Evolutionary conservation across 2,797 vertebrate species (phyloP).

Genomic region (Lutjanus campechanus): DNA sequence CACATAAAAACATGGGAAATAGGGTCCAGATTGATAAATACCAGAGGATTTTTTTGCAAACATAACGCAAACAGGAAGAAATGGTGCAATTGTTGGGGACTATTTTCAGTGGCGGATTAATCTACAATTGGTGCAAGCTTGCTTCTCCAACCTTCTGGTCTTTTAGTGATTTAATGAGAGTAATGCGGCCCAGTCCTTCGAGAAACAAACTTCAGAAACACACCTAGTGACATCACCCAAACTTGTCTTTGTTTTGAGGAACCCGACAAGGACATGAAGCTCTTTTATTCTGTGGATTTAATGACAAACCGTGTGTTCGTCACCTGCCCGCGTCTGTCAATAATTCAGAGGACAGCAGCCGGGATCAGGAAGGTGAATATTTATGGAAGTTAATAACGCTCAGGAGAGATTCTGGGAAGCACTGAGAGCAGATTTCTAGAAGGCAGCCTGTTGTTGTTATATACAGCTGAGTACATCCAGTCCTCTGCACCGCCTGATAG

Average conservation of each 20-base stretch:
- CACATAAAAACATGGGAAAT: too few species aligned
- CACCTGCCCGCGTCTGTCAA: neutral
- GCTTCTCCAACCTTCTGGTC: too few species aligned
- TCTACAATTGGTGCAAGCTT: too few species aligned
- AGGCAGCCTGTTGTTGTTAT: conserved; percentile 8
- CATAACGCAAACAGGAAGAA: too few species aligned
- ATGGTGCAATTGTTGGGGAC: too few species aligned
- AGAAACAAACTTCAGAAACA: too few species aligned
- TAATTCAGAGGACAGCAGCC: conserved; percentile 16
- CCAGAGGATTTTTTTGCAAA: too few species aligned
- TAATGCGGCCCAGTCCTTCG: too few species aligned
- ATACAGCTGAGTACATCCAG: neutral
- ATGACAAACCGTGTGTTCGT: neutral
- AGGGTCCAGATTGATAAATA: too few species aligned
- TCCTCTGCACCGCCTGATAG: neutral
- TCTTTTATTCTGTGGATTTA: neutral
- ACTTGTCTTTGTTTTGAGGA: neutral
- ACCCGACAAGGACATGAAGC: neutral
- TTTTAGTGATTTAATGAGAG: too few species aligned
- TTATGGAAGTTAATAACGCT: neutral
- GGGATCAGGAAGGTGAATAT: conserved; percentile 9
- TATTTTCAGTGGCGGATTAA: too few species aligned
- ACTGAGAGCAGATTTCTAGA: conserved; percentile 23
- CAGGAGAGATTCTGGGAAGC: conserved; percentile 37
- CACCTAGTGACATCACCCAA: neutral